A percentile compares a stretch with the other conserved stretches of the same genome.
Evolutionary conservation across 30 jellyfish, hydroid and myxozoan genomes (phyloP).

Genomic region (Clytia hemisphaerica): DNA sequence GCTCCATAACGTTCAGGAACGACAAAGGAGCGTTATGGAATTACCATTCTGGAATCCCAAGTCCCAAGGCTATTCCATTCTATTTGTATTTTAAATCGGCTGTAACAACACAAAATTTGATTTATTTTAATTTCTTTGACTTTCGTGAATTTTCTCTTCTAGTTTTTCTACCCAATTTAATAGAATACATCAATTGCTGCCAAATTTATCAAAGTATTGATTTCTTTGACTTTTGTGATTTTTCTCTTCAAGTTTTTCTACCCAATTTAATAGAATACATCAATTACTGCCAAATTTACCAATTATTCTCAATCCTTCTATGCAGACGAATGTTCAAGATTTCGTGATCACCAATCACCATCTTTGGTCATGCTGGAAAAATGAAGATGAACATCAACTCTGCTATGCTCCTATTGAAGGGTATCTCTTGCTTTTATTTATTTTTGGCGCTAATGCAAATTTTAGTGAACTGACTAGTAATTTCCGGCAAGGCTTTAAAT

Average conservation of each 20-base stretch:
- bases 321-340: conserved; percentile 66
- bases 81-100: no score
- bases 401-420: conserved; percentile 69
- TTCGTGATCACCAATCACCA: conserved; percentile 37
- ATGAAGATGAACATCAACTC: conserved; percentile 38
- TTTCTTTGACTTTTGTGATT: background rate
- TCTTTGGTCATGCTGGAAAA: conserved; percentile 79
- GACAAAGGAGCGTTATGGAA: no score
- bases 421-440: conserved; percentile 35
- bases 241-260: background rate
- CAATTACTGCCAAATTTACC: background rate
- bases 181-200: background rate
- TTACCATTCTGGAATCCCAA: no score
- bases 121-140: no score
- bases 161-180: background rate
- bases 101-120: no score
- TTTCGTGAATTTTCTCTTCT: conserved; percentile 1
- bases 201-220: background rate
- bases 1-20: no score
- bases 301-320: background rate
- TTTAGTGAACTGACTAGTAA: no score
- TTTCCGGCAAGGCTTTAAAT: no score
- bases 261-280: background rate
- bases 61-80: no score
- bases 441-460: no score